phyloP scores from a whole-genome alignment of 2,113 vertebrate genomes.

The Amblyopsis rosae region DNA sequence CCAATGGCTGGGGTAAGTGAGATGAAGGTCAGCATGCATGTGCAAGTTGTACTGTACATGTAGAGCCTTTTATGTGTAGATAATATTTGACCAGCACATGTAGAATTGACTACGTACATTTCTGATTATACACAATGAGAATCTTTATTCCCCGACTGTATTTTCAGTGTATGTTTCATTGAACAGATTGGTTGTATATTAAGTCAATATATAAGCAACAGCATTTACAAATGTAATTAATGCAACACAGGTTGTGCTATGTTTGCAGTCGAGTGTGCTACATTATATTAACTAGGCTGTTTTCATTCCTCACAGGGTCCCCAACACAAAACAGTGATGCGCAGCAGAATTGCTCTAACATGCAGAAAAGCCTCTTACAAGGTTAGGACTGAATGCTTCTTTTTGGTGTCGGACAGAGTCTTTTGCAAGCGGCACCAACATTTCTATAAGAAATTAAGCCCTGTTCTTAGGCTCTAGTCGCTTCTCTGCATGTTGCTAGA shows the following conservation, averaged over 20 bases:
- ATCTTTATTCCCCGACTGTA: neutral
- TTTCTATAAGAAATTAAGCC: constrained; percentile 12
- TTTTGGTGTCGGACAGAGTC: constrained; percentile 33
- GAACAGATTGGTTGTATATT: too few relatives aligned
- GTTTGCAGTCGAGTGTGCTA: neutral
- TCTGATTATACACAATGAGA: too few relatives aligned
- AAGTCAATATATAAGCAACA: too few relatives aligned
- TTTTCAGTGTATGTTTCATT: neutral
- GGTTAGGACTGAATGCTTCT: constrained; percentile 63
- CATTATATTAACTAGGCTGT: neutral
- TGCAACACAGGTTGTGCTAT: neutral
- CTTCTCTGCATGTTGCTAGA: constrained; percentile 54
- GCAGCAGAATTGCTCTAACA: constrained; percentile 68
- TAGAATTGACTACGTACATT: neutral
- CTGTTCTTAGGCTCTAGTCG: constrained; percentile 17
- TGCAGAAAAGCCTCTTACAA: constrained; percentile 74
- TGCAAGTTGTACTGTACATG: too few relatives aligned
- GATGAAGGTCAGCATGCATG: too few relatives aligned
- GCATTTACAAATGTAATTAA: neutral
- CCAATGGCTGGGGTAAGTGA: constrained; percentile 68
- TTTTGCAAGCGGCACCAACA: constrained; percentile 36
- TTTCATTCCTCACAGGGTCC: constrained; percentile 54
- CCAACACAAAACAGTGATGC: constrained; percentile 66
- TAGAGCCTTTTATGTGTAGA: too few relatives aligned
- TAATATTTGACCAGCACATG: too few relatives aligned